Evolutionary conservation across 2,888 invertebrate genomes (phyloP), one percentile per base, ranked within the genome.

Genomic region (Chelonus formosanus): DNA sequence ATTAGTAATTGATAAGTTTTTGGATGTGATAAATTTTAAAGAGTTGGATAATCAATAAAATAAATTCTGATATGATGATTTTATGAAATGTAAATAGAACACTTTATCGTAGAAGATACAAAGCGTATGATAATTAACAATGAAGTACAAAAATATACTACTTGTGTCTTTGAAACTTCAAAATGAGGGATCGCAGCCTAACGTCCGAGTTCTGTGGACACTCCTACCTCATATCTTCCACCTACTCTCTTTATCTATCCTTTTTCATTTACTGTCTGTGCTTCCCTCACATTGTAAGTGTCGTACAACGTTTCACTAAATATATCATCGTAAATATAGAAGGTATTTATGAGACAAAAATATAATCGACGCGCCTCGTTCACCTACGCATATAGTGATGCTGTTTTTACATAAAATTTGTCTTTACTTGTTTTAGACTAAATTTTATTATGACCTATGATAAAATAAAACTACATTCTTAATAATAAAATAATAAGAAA

Each of bases 261-360:
- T 56, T 31, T 4, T 35, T 32, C 58, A 32, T 20, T 20, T 32
- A 8, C 58, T n/a, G 45, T 35, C 58, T 10, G 34, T 32, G 47
- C 52, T 57, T 57, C 52, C 70, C 69, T 40, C 40, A 40, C 56
- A 63, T 50, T 67, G 72, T 74, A 76, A 78, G 78, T 80, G 80
- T 80, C 78, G 76, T 77, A 75, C 75, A 74, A 73, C 74, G 74
- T 74, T 59, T 60, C 71, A 79, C 81, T 80, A 80, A 80, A 81
- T 81, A 80, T 81, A 78, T 74, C 76, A 55, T 73, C 78, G 76
- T 80, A 81, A 83, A 82, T 83, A 82, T 82, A 83, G 81, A 79
- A 74, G 76, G 74, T 81, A 82, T 82, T 80, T 80, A 81, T 81
- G 80, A 77, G 77, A 76, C 75, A 75, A 76, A 79, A 78, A 80